These are phyloP conservation scores for Amphiprion clarkii DNA, from an alignment of 2,797 vertebrate genomes.

Conservation along the genomic window DNA sequence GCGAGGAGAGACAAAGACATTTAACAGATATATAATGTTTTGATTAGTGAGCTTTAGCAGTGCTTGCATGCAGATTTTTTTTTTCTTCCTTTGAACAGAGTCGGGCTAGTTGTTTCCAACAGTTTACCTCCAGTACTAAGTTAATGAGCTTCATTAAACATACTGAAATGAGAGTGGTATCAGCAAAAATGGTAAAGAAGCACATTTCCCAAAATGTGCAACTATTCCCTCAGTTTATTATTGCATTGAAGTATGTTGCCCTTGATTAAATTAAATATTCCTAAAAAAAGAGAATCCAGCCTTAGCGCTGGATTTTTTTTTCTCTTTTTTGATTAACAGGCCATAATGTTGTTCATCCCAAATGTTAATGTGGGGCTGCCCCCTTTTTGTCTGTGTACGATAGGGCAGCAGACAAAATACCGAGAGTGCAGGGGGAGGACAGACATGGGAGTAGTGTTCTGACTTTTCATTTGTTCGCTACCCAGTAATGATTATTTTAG, in stretches of 20 bases:
- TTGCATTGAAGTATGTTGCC: background rate
- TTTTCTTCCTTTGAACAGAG: conserved; percentile 7
- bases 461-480: conserved; percentile 79
- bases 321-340: conserved; percentile 1
- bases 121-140: background rate
- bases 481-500: conserved; percentile 84
- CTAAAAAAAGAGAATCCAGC: conserved; percentile 1
- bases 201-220: conserved; percentile 3
- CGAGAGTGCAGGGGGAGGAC: conserved; percentile 47
- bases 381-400: conserved; percentile 45
- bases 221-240: background rate
- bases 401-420: conserved; percentile 57
- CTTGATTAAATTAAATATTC: background rate
- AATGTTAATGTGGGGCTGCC: conserved; percentile 49
- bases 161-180: background rate
- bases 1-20: background rate
- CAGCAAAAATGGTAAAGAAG: background rate
- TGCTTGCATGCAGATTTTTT: background rate
- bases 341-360: conserved; percentile 28
- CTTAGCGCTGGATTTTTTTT: conserved; percentile 4
- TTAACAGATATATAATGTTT: background rate
- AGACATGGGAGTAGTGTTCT: conserved; percentile 65
- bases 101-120: background rate
- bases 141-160: background rate
- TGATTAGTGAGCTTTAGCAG: background rate